Percentiles rank a stretch among this genome's conserved stretches.
These are phyloP conservation scores for Neocrepidodera transversa DNA, from an alignment of 2,888 invertebrate genomes.

Conservation along the genomic window DNA sequence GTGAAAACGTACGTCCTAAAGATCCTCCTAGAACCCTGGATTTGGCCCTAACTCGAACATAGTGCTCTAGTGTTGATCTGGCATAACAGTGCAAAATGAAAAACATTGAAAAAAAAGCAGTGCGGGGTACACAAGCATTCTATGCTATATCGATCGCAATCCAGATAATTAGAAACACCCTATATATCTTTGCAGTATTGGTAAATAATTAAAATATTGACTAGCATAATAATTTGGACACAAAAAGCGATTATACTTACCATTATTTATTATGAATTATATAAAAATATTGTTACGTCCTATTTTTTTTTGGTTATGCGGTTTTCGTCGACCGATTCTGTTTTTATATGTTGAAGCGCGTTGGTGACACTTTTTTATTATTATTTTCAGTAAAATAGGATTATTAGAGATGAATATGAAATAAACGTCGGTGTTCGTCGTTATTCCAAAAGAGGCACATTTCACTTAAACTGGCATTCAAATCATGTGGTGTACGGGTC, in stretches of 20 bases:
- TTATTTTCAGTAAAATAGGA: too few relatives aligned
- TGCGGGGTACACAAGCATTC: constrained; percentile 57
- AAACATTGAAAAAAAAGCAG: constrained; percentile 52
- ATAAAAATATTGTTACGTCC: too few relatives aligned
- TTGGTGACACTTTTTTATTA: too few relatives aligned
- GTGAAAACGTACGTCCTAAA: constrained; percentile 70
- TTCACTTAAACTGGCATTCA: too few relatives aligned
- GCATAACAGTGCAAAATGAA: constrained; percentile 54
- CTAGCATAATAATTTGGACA: background rate
- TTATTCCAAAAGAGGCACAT: too few relatives aligned
- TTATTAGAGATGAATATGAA: too few relatives aligned
- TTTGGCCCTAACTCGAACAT: constrained; percentile 67
- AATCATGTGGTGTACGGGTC: too few relatives aligned
- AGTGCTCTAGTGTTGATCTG: constrained; percentile 64
- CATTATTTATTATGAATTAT: background rate
- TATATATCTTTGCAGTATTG: constrained; percentile 1
- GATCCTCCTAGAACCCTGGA: constrained; percentile 71
- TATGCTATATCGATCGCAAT: constrained; percentile 48
- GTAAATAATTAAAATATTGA: background rate
- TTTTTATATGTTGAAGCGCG: too few relatives aligned
- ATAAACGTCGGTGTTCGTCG: too few relatives aligned
- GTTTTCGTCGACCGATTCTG: too few relatives aligned
- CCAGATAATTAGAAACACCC: background rate
- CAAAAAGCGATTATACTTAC: constrained; percentile 2
- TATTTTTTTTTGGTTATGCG: too few relatives aligned